Base-by-base conservation (phyloP, 2,888 invertebrate species). In the Chalcis sispes region DNA sequence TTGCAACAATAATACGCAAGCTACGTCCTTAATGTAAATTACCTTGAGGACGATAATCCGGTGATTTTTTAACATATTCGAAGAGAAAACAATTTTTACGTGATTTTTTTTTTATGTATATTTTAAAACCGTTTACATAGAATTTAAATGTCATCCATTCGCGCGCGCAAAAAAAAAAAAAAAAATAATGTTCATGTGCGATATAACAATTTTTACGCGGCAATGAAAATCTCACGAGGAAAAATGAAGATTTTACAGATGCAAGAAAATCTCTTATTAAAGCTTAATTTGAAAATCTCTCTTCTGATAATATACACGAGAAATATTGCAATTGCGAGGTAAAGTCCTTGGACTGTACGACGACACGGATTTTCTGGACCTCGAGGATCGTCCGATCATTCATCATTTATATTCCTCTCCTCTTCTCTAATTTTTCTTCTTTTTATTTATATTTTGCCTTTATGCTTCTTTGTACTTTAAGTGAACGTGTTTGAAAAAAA, bases 331-430 rank as follows among this genome's bases (percentile, higher is more conserved):
- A 4, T 7, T 50, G 10, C 27, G 25, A 46, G 23, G 10, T 23
- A 13, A 27, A 52, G 36, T 42, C 67, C 67, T 67, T 67, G 67
- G 36, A 25, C 25, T 50, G 36, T 18, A 50, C 69, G 69, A 25
- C 59, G 59, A 59, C 59, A 36, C 50, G 48, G 69, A 70, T 70
- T 70, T 70, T 70, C 70, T 59, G 70, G 70, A 59, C 69, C 59
- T 70, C 69, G 69, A 67, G 36, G 20, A 36, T 48, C 58, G 36
- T 50, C 59, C 59, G 70, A 70, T 70, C 70, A 59, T 70, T 70
- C 70, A 50, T 70, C 70, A 70, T 70, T n/a, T 70, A 70, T n/a
- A 48, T 59, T n/a, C 36, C 40, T 23, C 8, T 2, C 52, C n/a
- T 27, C 23, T n/a, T 46, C 32, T 32, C 29, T 48, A 36, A 5